Evolutionary conservation across 2,888 invertebrate genomes (phyloP), one percentile per base, ranked within the genome.

Genomic region (Phyllotreta cruciferae): DNA sequence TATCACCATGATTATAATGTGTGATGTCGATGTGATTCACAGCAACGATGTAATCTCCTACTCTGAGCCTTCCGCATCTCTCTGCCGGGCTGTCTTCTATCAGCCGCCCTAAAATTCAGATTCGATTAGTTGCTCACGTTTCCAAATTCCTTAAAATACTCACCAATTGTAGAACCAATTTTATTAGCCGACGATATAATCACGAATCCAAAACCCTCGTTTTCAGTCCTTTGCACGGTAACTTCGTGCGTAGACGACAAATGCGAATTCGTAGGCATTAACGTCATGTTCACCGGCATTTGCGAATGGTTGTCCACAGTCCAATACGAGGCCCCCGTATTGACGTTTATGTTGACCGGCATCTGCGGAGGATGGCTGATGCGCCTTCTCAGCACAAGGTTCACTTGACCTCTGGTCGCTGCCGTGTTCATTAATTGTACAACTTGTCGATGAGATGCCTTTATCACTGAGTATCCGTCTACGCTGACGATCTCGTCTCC

Each of bases 121-220:
- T 24, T n/a, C 24, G 4, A 45, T 38, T 4, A 4, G 10, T 41
- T 8, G 13, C 9, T 38, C 37, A 13, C 7, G 14, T 14, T 34
- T n/a, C 13, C 6, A 0, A 13, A 36, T 35, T 11, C 34, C 8
- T 9, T 37, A 37, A 39, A 13, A 38, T 24, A 75, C 78, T 77
- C 79, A 89, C 96, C 96, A 71, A 96, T 96, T 24, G 94, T 94
- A 0, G 92, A 92, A 35, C 92, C 92, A 66, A 91, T 90, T 81
- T 91, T 92, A 71, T 94, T 94, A 3, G 95, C 93, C 4, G 95
- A 95, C 0, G 98, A 97, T 74, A 98, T 98, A 71, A 99, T 97
- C 52, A 98, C 98, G 82, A 99, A 99, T 8, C 99, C 99, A 80
- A 99, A 99, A 3, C 98, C 98, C 81, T 99, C 98, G 69, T 91